These are phyloP conservation scores for Discoglossus pictus DNA, from an alignment of 2,797 vertebrate species.

Conservation along the genomic window DNA sequence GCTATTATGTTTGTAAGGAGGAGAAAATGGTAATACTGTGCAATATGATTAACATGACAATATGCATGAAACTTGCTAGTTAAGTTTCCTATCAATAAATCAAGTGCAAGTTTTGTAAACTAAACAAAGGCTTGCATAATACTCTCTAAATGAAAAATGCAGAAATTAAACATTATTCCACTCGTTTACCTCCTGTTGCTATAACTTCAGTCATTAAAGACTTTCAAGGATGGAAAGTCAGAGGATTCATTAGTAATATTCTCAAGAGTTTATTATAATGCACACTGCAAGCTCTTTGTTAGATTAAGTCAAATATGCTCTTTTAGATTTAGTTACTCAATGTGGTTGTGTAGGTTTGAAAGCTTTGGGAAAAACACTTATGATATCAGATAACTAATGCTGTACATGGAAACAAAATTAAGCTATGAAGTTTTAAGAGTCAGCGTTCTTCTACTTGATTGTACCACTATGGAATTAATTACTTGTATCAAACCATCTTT, in stretches of 20 bases:
- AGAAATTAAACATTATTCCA: slow-evolving; percentile 35
- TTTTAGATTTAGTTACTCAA: neutral
- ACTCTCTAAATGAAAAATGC: slow-evolving; percentile 19
- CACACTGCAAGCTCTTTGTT: slow-evolving; percentile 25
- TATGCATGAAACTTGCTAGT: too few relatives aligned
- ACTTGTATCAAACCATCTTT: too few relatives aligned
- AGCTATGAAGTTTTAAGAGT: neutral
- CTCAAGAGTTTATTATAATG: slow-evolving; percentile 37
- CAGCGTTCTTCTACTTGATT: slow-evolving; percentile 39
- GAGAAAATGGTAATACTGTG: too few relatives aligned
- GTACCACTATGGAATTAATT: too few relatives aligned
- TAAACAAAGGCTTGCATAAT: too few relatives aligned
- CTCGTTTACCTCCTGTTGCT: slow-evolving; percentile 38
- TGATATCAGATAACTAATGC: neutral
- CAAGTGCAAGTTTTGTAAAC: too few relatives aligned
- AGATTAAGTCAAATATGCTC: slow-evolving; percentile 11
- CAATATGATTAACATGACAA: too few relatives aligned
- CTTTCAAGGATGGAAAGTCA: slow-evolving; percentile 41
- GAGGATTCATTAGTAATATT: slow-evolving; percentile 32
- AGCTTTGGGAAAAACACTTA: neutral
- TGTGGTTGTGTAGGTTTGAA: slow-evolving; percentile 3
- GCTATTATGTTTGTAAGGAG: too few relatives aligned
- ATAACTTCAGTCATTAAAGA: slow-evolving; percentile 33
- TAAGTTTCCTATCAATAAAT: too few relatives aligned
- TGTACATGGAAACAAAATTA: slow-evolving; percentile 20